Evolutionary conservation across 2,888 invertebrate species (phyloP), one percentile per base, ranked within the genome.

Genomic region (Reticulitermes lucifugus): DNA sequence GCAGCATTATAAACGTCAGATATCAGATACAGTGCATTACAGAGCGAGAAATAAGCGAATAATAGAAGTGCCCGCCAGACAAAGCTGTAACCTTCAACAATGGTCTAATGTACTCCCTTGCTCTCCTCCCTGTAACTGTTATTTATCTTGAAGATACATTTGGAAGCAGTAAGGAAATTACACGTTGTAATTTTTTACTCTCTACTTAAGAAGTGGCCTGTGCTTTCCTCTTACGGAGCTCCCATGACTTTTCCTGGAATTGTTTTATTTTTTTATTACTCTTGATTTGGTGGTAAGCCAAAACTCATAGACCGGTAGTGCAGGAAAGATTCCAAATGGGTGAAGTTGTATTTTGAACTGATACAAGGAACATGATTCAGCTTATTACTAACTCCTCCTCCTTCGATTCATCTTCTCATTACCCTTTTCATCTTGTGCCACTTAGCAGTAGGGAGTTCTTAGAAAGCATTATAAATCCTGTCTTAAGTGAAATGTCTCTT

Each of bases 381-480:
- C 83, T 75, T 83, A 83, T 83, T 83, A 83, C 75, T 9, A 35
- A 75, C 51, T 46, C 59, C 83, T 51, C 55, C 75, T 29, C 35
- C 43, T 29, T 55, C 59, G 9, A 51, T 79, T 79, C 79, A 51
- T 59, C 51, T 51, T 22, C 35, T 83, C 35, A 75, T 83, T 55
- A 83, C 71, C 82, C 79, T 79, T 29, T 55, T 81, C 81, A 83
- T 73, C 73, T 75, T 75, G 73, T 75, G 51, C 83, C 83, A 83
- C 83, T 83, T 83, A 81, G 81, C 46, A 35, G 46, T 41, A 73
- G n/a, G 41, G 41, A 83, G 59, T 83, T 83, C 73, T 59, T 35
- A 59, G 73, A 83, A 35, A 83, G 55, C 75, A 25, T 83, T 83
- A 83, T 75, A 83, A 83, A 83, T 83, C 75, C 51, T 83, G n/a